Evolutionary conservation across 2,888 invertebrate species (phyloP).

Genomic region (Brachyopa scutellaris): DNA sequence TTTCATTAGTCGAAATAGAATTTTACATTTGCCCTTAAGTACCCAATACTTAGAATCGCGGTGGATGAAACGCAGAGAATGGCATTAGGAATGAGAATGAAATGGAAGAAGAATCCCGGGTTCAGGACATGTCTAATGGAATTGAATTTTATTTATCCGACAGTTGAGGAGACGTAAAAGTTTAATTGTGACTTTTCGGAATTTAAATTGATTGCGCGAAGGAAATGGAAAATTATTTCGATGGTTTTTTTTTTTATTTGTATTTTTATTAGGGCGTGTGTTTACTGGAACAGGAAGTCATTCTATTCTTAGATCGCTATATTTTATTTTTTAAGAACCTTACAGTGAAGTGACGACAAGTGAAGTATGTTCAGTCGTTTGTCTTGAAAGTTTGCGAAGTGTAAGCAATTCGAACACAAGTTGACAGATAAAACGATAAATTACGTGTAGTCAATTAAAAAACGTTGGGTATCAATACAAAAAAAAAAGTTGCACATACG

Average conservation of each 20-base stretch:
- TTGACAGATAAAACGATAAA: too few relatives aligned
- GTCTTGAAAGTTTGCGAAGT: too few relatives aligned
- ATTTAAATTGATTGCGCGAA: conserved; percentile 34
- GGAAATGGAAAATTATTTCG: not conserved
- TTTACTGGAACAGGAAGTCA: not conserved
- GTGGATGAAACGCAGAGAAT: not conserved
- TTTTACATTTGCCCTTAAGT: conserved; percentile 18
- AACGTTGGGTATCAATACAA: too few relatives aligned
- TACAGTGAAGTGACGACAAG: too few relatives aligned
- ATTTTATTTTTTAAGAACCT: too few relatives aligned
- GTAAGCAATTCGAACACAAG: too few relatives aligned
- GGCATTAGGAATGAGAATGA: not conserved
- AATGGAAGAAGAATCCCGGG: not conserved
- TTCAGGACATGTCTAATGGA: conserved; percentile 36
- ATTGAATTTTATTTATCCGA: conserved; percentile 64
- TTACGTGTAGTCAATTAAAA: too few relatives aligned
- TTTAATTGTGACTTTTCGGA: conserved; percentile 46
- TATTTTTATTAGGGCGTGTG: too few relatives aligned
- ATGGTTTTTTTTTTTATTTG: not conserved
- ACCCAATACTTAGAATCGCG: too few relatives aligned
- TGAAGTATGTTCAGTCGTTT: too few relatives aligned
- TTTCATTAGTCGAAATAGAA: conserved; percentile 60
- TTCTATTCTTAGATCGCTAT: too few relatives aligned
- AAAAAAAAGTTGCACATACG: too few relatives aligned
- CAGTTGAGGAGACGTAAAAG: conserved; percentile 49